A percentile compares a stretch with the other conserved stretches of the same genome.
These are phyloP conservation scores for Pampus argenteus DNA, from an alignment of 2,797 vertebrate species.

Conservation along the genomic window DNA sequence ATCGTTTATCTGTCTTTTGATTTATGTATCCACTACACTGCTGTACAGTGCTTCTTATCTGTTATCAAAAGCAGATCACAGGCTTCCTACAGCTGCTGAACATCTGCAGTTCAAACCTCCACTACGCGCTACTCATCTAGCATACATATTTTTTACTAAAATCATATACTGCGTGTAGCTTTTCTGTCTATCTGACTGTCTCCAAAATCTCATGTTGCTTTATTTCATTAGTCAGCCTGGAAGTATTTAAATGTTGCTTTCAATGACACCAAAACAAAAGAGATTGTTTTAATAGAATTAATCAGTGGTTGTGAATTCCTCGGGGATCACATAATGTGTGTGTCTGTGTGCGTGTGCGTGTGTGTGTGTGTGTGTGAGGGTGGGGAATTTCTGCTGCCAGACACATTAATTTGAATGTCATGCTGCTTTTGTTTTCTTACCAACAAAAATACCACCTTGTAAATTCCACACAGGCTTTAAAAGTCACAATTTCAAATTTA, in stretches of 20 bases:
- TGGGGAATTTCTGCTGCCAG: conserved; percentile 35
- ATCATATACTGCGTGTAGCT: not conserved
- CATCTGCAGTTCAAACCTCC: conserved; percentile 50
- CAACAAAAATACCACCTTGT: not conserved
- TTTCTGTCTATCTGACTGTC: conserved; percentile 27
- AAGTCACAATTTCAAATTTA: not conserved
- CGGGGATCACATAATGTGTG: conserved; percentile 16
- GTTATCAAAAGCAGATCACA: conserved; percentile 58
- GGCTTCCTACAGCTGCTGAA: conserved; percentile 39
- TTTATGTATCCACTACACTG: conserved; percentile 48
- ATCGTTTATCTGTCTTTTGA: conserved; percentile 61
- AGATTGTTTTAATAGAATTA: conserved; percentile 53
- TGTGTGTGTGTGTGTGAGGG: too few relatives aligned
- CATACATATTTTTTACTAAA: conserved; percentile 27
- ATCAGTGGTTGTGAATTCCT: conserved; percentile 46
- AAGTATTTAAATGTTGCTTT: conserved; percentile 32
- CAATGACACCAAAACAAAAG: conserved; percentile 43
- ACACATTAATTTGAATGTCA: conserved; percentile 40
- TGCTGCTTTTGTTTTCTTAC: not conserved
- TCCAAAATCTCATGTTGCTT: conserved; percentile 35
- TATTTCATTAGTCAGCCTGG: conserved; percentile 30
- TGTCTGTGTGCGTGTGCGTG: too few relatives aligned
- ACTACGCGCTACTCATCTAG: conserved; percentile 23
- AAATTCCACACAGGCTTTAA: not conserved
- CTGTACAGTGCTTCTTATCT: conserved; percentile 54